phyloP scores from a whole-genome alignment of 2,113 vertebrate genomes.

The Plectropomus leopardus region DNA sequence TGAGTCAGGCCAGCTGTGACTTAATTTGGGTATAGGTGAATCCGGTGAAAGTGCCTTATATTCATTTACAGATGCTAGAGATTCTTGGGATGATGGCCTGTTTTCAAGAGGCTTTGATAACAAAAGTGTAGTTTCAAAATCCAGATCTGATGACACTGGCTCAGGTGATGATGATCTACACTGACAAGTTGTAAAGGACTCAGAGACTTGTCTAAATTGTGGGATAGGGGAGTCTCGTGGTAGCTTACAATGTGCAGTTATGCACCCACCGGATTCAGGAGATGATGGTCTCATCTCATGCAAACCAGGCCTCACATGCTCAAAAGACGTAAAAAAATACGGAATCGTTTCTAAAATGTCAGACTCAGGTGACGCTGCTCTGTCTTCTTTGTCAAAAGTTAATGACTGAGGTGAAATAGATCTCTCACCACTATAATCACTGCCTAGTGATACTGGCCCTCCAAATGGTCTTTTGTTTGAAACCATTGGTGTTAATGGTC shows the following conservation, averaged over 20 bases:
- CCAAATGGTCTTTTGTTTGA: conserved; percentile 74
- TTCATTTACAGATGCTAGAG: conserved; percentile 60
- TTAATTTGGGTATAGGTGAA: conserved; percentile 58
- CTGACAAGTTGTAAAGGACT: conserved; percentile 5
- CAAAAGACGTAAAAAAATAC: conserved; percentile 37
- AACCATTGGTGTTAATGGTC: conserved; percentile 74
- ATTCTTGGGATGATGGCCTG: conserved; percentile 67
- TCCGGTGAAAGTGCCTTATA: conserved; percentile 60
- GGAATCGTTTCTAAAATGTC: conserved; percentile 29
- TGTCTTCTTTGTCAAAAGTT: conserved; percentile 63
- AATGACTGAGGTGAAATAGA: conserved; percentile 62
- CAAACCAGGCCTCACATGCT: conserved; percentile 26
- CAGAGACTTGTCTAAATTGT: conserved; percentile 42
- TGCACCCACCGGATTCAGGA: conserved; percentile 47
- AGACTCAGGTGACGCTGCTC: conserved; percentile 59
- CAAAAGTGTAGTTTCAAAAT: conserved; percentile 14
- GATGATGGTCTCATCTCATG: conserved; percentile 49
- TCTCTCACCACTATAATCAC: conserved; percentile 45
- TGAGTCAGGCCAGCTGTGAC: conserved; percentile 10
- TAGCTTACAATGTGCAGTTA: conserved; percentile 24
- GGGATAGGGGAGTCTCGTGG: conserved; percentile 53
- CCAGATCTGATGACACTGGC: conserved; percentile 32
- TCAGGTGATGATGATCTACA: conserved; percentile 52
- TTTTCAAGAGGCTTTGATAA: conserved; percentile 18
- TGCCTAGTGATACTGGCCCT: conserved; percentile 54